Evolutionary conservation across 2,113 vertebrate genomes (phyloP).

Genomic region (Hylia prasina): DNA sequence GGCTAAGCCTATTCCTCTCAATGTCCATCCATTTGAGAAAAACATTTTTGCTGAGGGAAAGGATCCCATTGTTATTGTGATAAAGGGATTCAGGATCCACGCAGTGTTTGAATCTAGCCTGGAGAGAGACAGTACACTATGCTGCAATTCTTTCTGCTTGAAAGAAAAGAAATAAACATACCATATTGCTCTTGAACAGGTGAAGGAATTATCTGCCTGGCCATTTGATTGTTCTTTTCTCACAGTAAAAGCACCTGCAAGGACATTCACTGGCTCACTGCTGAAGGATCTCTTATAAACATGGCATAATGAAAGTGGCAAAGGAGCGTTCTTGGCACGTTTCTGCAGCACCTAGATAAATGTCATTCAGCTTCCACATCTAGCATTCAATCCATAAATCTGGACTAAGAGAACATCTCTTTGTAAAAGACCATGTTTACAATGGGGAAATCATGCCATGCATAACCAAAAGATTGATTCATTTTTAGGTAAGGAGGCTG

Average conservation of each 20-base stretch:
- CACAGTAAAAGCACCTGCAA: background rate
- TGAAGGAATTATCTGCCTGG: background rate
- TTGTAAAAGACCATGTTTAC: background rate
- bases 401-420: background rate
- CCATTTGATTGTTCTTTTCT: constrained; percentile 11
- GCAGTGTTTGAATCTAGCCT: background rate
- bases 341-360: background rate
- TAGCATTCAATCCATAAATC: background rate
- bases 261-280: background rate
- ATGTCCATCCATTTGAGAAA: background rate
- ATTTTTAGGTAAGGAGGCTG: background rate
- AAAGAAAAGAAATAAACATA: background rate
- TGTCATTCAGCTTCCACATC: background rate
- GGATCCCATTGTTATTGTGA: accelerated
- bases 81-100: background rate
- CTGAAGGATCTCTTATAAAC: background rate
- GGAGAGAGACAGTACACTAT: background rate
- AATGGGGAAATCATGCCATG: background rate
- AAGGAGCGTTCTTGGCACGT: background rate
- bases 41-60: background rate
- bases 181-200: background rate
- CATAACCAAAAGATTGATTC: background rate
- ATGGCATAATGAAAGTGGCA: background rate
- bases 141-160: background rate
- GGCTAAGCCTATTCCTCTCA: background rate